Conservation (phyloP, 2,888 invertebrate species). For the Philonicus albiceps region DNA sequence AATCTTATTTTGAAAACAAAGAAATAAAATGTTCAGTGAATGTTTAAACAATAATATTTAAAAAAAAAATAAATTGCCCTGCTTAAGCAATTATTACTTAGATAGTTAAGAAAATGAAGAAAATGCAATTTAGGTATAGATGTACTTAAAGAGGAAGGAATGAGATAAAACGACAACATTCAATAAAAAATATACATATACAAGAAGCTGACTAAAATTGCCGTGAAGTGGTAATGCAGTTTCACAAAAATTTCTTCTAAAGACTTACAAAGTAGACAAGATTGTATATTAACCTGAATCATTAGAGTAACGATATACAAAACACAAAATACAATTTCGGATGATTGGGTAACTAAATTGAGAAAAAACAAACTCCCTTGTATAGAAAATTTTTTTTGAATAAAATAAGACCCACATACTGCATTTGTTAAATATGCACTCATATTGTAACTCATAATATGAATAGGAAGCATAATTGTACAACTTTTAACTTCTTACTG, state of each 20-base stretch:
- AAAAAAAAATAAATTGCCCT: constrained; percentile 49
- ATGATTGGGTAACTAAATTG: background rate
- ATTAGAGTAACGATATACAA: background rate
- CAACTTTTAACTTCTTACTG: constrained; percentile 5
- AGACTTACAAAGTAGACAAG: background rate
- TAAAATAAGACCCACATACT: background rate
- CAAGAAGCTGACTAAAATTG: background rate
- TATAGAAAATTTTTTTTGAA: background rate
- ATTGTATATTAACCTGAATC: background rate
- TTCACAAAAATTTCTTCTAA: background rate
- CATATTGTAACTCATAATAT: background rate
- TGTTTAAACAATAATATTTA: background rate
- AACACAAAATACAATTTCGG: background rate
- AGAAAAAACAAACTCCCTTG: background rate
- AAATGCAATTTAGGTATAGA: background rate
- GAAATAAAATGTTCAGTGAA: background rate
- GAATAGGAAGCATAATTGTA: background rate
- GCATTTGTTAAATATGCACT: constrained; percentile 49
- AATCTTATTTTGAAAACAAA: background rate
- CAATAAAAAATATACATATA: background rate
- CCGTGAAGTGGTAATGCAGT: background rate
- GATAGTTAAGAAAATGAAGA: constrained; percentile 43
- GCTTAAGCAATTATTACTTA: constrained; percentile 51
- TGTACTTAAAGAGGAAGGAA: background rate
- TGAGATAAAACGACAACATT: background rate